Percentiles rank a stretch among this genome's conserved stretches.
Evolutionary conservation across 2,113 vertebrate species (phyloP).

Genomic region (Microcebus jonahi): DNA sequence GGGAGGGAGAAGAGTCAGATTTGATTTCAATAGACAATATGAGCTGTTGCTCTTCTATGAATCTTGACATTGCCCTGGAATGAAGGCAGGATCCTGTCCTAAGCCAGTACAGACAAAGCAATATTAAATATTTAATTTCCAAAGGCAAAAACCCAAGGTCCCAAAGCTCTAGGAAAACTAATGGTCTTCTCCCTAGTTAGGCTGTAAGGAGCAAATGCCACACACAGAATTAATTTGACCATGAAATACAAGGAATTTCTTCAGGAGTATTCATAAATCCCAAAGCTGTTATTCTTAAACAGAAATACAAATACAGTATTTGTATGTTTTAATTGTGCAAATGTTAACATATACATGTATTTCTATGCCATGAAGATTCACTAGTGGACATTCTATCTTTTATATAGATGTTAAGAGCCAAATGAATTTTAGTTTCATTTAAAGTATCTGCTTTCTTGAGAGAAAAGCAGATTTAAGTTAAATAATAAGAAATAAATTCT

Average conservation of each 20-base stretch:
- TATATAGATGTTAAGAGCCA: background rate
- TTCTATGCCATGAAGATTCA: background rate
- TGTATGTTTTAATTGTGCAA: background rate
- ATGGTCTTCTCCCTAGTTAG: constrained; percentile 63
- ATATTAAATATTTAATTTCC: constrained; percentile 86
- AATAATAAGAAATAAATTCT: background rate
- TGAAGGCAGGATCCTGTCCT: constrained; percentile 76
- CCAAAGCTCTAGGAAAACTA: constrained; percentile 70
- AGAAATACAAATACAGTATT: background rate
- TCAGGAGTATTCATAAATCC: constrained; percentile 15
- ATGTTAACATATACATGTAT: background rate
- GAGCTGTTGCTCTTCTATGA: constrained; percentile 75
- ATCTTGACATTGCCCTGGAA: constrained; percentile 78
- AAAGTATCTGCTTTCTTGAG: background rate
- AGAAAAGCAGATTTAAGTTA: background rate
- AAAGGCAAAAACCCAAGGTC: constrained; percentile 73
- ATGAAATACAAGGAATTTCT: constrained; percentile 16
- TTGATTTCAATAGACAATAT: constrained; percentile 78
- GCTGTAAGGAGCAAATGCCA: constrained; percentile 54
- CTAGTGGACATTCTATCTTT: background rate
- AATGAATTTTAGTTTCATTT: background rate
- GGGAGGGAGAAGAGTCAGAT: constrained; percentile 31
- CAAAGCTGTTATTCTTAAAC: background rate
- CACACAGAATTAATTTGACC: constrained; percentile 40
- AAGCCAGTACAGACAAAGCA: constrained; percentile 80